A percentile compares a stretch with the other conserved stretches of the same genome.
phyloP scores from a whole-genome alignment of 2,113 vertebrate genomes.

The Antennarius striatus region DNA sequence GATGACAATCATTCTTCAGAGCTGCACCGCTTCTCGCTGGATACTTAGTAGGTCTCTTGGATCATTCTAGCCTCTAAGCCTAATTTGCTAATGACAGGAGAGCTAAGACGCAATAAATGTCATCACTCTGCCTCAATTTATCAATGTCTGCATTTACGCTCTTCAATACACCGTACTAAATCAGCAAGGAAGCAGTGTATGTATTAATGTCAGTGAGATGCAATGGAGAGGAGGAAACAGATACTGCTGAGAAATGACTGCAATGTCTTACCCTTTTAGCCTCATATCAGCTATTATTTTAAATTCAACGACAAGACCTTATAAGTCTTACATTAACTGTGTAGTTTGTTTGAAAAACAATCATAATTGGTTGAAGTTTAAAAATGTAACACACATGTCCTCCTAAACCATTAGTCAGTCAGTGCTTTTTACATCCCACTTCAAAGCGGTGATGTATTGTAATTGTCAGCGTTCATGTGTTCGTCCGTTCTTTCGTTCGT shows the following conservation, averaged over 20 bases:
- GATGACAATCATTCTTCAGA: slow-evolving; percentile 62
- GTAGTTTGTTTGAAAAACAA: too few relatives aligned
- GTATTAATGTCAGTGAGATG: slow-evolving; percentile 39
- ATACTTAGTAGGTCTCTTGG: slow-evolving; percentile 51
- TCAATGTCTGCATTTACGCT: slow-evolving; percentile 68
- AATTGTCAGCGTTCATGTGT: too few relatives aligned
- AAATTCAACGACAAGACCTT: too few relatives aligned
- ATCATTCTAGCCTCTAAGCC: slow-evolving; percentile 64
- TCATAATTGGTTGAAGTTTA: too few relatives aligned
- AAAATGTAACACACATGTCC: too few relatives aligned
- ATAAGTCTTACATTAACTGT: background rate
- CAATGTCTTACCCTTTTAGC: background rate
- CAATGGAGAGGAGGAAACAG: slow-evolving; percentile 5
- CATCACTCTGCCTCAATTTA: slow-evolving; percentile 67
- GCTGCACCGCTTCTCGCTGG: slow-evolving; percentile 45
- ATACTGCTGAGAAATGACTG: slow-evolving; percentile 4
- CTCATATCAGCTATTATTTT: too few relatives aligned
- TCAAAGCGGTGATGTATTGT: too few relatives aligned
- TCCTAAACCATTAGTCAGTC: background rate
- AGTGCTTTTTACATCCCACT: background rate
- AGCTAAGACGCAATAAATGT: slow-evolving; percentile 77
- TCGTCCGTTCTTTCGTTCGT: too few relatives aligned
- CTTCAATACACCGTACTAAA: slow-evolving; percentile 58
- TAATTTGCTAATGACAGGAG: slow-evolving; percentile 80
- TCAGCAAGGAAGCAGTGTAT: slow-evolving; percentile 36